Evolutionary conservation across 2,113 vertebrate genomes (phyloP), one percentile per base, ranked within the genome.

Genomic region (Zapornia atra): DNA sequence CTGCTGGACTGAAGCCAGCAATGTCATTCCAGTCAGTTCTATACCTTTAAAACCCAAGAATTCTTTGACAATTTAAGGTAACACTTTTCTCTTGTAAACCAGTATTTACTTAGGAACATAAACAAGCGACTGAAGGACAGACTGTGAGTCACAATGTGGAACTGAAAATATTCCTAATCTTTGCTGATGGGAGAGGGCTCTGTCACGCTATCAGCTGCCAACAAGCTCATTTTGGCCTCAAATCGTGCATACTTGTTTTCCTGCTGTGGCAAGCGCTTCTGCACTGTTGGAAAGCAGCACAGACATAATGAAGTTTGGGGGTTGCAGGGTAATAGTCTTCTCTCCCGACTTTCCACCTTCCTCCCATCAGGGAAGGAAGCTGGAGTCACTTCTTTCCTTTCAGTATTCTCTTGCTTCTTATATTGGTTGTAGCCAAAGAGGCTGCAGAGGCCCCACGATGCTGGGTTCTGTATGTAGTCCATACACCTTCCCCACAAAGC

Each of bases 81-180:
- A 50, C 40, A 0, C 7, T 38, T 56, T 86, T 31, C 22, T 78
- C 18, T 73, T 60, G 19, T 75, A 59, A 83, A 46, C 33, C 5
- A 2, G 24, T 81, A 83, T 34, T 56, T 92, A 48, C 54, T 81
- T 78, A 77, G 51, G 42, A 81, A 81, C 42, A 28, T 34, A 89
- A 86, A 60, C 10, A 63, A 59, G 60, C 2, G 3, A 26, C 57
- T 79, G 36, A 84, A 79, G 26, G 56, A 60, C 48, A 76, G 38
- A 94, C 87, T 1, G 2, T 63, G 86, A 87, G 57, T 54, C 53
- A 90, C 15, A 57, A 65, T 22, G 53, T 57, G 91, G 69, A 79
- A 91, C 82, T 87, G 65, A 92, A 87, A 82, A 48, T 53, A 40
- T 44, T 63, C 70, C 64, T 38, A 36, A 29, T 40, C 48, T 86